Base-by-base conservation (phyloP, 2,888 invertebrate species). In the Odontothrips loti region DNA sequence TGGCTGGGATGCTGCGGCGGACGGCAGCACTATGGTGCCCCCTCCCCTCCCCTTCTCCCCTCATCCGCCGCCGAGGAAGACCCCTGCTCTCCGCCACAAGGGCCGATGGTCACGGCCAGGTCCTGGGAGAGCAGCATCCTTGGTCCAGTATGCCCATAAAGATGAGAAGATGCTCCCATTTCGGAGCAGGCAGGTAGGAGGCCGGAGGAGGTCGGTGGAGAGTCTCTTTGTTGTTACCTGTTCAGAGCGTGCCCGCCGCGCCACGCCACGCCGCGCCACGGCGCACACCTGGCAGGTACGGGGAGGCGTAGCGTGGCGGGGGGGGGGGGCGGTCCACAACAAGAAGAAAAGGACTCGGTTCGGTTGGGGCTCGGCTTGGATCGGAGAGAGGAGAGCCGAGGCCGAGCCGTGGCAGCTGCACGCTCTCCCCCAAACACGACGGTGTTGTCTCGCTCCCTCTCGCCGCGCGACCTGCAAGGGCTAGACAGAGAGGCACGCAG, bases 91-190 rank as follows among this genome's bases (percentile, higher is more conserved):
- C 48, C 48, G 48, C 48, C 10, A 48, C 48, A 48, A 12, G 12
- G 12, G 48, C 9, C 48, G 48, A 12, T 12, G 48, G 10, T 9
- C 10, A 12, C 48, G 48, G 9, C 12, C 10, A 9, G 58, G 20
- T 20, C 4, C 58, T 17, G 20, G 20, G 58, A 12, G 20, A 51
- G 51, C 51, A 51, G 12, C 51, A 20, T 58, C 58, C 58, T 20
- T 15, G 17, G 58, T 20, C 58, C 58, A 58, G 58, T 58, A 58
- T 58, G 58, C 58, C 58, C 58, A 58, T 58, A 58, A 58, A 58
- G 20, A 58, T 58, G 58, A 58, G 58, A 15, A 58, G 58, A 58
- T 58, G 58, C 58, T 58, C 58, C 58, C 58, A 58, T 58, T 58
- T 58, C 58, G 58, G 58, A 58, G 15, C 58, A 17, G 58, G 58